Evolutionary conservation across 2,888 invertebrate species (phyloP), one percentile per base, ranked within the genome.

Genomic region (Apamea crenata): DNA sequence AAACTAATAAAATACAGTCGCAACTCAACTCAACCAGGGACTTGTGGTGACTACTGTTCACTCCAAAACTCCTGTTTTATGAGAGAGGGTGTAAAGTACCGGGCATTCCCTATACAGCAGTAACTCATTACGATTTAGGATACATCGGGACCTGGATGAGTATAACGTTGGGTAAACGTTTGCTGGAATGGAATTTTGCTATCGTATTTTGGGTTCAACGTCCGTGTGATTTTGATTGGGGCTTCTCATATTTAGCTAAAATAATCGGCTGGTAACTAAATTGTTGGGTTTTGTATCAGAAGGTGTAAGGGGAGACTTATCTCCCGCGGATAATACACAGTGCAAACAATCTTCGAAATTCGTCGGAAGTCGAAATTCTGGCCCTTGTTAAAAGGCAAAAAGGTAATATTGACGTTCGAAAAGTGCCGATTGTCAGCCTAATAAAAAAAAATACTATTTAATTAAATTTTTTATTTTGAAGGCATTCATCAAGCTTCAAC

Each of bases 31-130:
- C 75, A 32, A 44, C 73, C 2, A 16, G 81, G 81, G 80, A 82
- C 25, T 67, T 63, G 66, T 44, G 74, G 63, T 78, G 83, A 85
- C 82, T 88, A 87, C 83, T 87, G 86, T 80, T 86, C 80, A 85
- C 89, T 83, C 79, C 61, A 47, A 84, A 81, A 81, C 59, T 67
- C 44, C 72, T 88, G 89, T 88, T 91, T 90, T 89, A 91, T 88
- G 88, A 86, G 83, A 77, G 82, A 77, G 75, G 74, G 63, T 80
- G 74, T 86, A 85, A 86, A 87, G 73, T 82, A 74, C 36, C 36
- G 69, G 78, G 32, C 10, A 71, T 82, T 85, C 87, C 87, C 90
- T 71, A 77, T 78, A 80, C 79, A 73, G 50, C 80, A 70, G 59
- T 89, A 87, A 89, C 84, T 90, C 84, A 88, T 88, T 88, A 83